phyloP scores from a whole-genome alignment of 2,888 invertebrate genomes.

The Perizoma affinitatum region DNA sequence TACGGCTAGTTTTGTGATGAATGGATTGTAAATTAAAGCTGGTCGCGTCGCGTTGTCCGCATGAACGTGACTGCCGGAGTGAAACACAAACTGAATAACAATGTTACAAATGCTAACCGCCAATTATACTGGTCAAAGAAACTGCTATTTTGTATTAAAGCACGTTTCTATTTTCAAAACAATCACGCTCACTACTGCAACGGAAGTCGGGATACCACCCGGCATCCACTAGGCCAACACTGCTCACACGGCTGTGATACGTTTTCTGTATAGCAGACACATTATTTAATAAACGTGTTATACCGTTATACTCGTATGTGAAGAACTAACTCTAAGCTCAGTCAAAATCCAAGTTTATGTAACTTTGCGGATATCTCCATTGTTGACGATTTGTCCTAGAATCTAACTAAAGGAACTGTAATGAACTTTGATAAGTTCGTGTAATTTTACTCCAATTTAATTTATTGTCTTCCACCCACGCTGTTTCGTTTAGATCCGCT shows the following conservation, averaged over 20 bases:
- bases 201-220: no score
- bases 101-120: slow-evolving; percentile 53
- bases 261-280: no score
- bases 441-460: slow-evolving; percentile 1
- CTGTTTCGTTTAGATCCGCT: slow-evolving; percentile 11
- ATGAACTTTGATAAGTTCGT: neutral
- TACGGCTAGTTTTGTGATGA: slow-evolving; percentile 55
- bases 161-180: neutral
- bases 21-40: slow-evolving; percentile 59
- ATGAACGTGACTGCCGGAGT: slow-evolving; percentile 65
- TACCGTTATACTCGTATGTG: no score
- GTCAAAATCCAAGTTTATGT: no score
- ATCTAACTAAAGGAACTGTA: neutral
- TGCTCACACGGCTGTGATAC: no score
- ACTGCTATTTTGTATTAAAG: slow-evolving; percentile 29
- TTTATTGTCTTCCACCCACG: slow-evolving; percentile 14
- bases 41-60: slow-evolving; percentile 61
- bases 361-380: neutral
- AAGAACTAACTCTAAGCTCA: no score
- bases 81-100: slow-evolving; percentile 59
- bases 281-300: no score
- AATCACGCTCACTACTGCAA: no score
- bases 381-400: neutral
- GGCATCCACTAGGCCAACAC: no score
- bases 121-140: slow-evolving; percentile 22